Evolutionary conservation across 2,113 vertebrate genomes (phyloP).

Genomic region (Grantiella picta): DNA sequence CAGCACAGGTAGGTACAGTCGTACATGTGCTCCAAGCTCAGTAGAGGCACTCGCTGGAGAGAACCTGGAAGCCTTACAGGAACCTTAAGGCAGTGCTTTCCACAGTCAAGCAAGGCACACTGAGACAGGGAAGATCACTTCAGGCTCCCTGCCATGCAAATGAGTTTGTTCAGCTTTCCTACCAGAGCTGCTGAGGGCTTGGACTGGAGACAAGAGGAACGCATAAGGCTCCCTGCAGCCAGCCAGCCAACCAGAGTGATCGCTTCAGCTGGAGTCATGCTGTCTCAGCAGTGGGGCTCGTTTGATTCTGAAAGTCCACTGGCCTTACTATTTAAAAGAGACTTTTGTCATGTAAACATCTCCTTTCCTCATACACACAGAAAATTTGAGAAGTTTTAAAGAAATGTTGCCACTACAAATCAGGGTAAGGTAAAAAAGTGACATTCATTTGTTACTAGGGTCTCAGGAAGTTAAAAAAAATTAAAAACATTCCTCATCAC

Average conservation of each 20-base stretch:
- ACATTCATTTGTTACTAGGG: neutral
- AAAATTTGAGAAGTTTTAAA: neutral
- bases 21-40: rapidly evolving
- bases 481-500: neutral
- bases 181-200: neutral
- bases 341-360: neutral
- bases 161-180: neutral
- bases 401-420: neutral
- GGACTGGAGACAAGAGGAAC: neutral
- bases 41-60: neutral
- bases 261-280: neutral
- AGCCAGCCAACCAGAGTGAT: neutral
- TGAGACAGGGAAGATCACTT: neutral
- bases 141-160: neutral
- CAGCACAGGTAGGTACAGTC: neutral
- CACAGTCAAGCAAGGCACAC: neutral
- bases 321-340: neutral
- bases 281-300: neutral
- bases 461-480: neutral
- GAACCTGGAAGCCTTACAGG: neutral
- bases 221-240: neutral
- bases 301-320: neutral
- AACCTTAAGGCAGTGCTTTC: neutral
- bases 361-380: neutral
- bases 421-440: neutral